Percentiles rank a stretch among this genome's conserved stretches.
Conservation (phyloP, 2,888 invertebrate species). For the Thymelicus sylvestris region DNA sequence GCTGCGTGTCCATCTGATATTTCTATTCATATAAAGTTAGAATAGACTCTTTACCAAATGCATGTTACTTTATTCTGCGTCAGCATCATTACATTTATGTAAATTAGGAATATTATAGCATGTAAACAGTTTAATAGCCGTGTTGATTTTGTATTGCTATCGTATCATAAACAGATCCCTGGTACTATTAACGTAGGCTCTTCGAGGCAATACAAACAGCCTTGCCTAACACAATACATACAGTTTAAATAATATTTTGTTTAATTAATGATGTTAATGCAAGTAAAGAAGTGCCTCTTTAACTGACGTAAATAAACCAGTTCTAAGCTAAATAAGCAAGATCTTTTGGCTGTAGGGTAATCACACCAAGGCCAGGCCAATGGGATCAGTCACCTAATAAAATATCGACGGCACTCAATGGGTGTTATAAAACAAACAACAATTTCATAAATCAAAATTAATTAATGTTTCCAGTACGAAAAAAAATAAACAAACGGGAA, state of each 20-base stretch:
- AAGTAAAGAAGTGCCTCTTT: neutral
- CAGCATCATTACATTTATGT: neutral
- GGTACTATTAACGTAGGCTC: neutral
- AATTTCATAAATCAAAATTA: neutral
- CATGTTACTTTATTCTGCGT: neutral
- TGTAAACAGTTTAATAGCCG: neutral
- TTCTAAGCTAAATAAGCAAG: no score
- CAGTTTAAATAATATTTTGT: neutral
- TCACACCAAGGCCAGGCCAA: no score
- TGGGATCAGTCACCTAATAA: no score
- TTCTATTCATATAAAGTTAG: no score
- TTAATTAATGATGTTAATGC: neutral
- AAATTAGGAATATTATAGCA: neutral
- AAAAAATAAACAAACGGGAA: slow-evolving; percentile 8
- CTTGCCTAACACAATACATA: neutral
- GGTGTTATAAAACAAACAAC: neutral
- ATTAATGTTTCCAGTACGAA: slow-evolving; percentile 5
- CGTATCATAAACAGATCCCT: neutral
- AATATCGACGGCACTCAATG: no score
- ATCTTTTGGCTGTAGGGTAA: no score
- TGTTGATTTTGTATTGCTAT: slow-evolving; percentile 1
- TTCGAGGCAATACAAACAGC: neutral
- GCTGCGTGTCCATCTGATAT: no score
- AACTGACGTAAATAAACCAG: no score
- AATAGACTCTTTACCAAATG: no score